phyloP scores from a whole-genome alignment of 2,113 vertebrate species.

The Anguilla japonica region DNA sequence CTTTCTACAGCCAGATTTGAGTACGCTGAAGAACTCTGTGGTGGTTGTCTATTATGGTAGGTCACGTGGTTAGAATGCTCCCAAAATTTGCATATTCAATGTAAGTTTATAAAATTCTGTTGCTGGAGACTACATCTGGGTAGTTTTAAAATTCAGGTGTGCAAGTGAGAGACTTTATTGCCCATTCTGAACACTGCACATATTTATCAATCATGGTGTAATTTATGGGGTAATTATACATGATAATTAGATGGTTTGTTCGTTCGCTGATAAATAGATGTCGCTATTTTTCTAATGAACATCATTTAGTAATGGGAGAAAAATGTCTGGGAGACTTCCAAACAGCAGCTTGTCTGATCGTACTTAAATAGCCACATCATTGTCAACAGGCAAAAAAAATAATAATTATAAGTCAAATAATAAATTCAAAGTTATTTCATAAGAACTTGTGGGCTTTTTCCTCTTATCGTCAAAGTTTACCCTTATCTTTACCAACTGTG shows the following conservation, averaged over 20 bases:
- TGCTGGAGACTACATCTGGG: constrained; percentile 6
- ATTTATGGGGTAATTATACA: constrained; percentile 44
- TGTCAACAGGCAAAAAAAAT: constrained; percentile 7
- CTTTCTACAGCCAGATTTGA: not conserved
- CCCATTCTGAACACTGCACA: constrained; percentile 30
- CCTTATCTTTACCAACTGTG: not conserved
- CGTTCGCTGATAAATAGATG: constrained; percentile 41
- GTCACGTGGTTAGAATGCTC: not conserved
- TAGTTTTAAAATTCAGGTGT: constrained; percentile 23
- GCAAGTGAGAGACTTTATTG: constrained; percentile 37
- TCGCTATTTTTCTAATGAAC: constrained; percentile 38
- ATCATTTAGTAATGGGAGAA: constrained; percentile 47
- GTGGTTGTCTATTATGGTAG: not conserved
- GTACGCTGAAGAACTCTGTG: not conserved
- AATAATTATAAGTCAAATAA: not conserved
- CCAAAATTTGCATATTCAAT: not conserved
- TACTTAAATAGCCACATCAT: constrained; percentile 28
- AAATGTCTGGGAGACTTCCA: constrained; percentile 34
- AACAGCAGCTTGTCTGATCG: constrained; percentile 40
- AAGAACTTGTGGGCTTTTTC: not conserved
- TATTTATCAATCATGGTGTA: constrained; percentile 40
- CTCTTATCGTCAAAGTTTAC: constrained; percentile 7
- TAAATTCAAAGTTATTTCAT: not conserved
- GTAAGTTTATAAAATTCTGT: constrained; percentile 12
- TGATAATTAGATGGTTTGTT: constrained; percentile 47